Conservation (phyloP, 2,888 invertebrate genomes). For the Pachymerium ferrugineum region DNA sequence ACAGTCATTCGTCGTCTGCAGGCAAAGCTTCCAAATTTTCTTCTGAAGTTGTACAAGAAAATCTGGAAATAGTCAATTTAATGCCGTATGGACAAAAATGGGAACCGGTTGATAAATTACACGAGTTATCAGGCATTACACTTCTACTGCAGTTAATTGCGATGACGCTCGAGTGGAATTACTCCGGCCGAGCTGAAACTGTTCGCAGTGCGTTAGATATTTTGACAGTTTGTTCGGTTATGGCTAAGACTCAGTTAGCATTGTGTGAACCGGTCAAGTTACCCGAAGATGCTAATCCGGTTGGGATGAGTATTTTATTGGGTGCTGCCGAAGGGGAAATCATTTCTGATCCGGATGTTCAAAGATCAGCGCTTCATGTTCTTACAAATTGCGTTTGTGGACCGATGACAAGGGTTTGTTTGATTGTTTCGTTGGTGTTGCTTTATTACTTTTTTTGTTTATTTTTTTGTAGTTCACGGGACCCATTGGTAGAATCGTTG, state of each 20-base stretch:
- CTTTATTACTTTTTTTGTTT: neutral
- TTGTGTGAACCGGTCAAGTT: constrained; percentile 48
- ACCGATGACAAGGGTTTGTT: constrained; percentile 68
- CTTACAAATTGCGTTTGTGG: constrained; percentile 92
- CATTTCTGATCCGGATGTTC: constrained; percentile 62
- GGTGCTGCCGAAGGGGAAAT: constrained; percentile 87
- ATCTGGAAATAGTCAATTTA: constrained; percentile 71
- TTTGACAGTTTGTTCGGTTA: constrained; percentile 80
- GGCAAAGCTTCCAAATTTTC: constrained; percentile 56
- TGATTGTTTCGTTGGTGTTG: neutral
- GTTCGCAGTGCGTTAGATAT: constrained; percentile 75
- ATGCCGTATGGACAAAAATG: constrained; percentile 72
- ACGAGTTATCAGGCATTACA: constrained; percentile 69
- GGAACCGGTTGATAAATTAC: constrained; percentile 82
- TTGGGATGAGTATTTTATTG: constrained; percentile 68
- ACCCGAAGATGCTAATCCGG: constrained; percentile 69
- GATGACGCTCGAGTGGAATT: constrained; percentile 87
- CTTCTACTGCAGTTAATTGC: constrained; percentile 79
- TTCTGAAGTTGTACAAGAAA: constrained; percentile 77
- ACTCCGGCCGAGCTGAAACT: constrained; percentile 76
- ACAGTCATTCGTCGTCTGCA: neutral
- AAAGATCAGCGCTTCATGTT: constrained; percentile 72
- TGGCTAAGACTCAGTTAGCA: constrained; percentile 64
- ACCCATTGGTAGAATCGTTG: constrained; percentile 43
- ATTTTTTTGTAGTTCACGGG: constrained; percentile 40